These are phyloP conservation scores for Propsilocerus akamusi DNA, from an alignment of 1,140 invertebrate genomes.

Conservation along the genomic window DNA sequence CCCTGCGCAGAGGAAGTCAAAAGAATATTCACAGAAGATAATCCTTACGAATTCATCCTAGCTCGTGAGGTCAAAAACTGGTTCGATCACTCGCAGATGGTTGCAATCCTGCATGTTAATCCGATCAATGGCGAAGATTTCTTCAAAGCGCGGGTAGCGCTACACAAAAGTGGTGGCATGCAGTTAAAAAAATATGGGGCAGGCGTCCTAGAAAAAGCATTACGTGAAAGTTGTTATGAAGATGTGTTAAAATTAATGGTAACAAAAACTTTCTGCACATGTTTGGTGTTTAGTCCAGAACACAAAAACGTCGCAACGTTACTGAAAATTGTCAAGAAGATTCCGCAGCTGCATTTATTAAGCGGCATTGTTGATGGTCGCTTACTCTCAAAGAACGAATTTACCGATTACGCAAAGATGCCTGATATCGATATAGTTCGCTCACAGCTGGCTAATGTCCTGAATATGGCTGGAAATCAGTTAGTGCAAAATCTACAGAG, in stretches of 20 bases:
- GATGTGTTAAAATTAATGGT: constrained; percentile 26
- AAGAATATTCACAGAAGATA: constrained; percentile 21
- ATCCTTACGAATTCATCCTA: constrained; percentile 48
- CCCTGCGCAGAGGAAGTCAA: constrained; percentile 11
- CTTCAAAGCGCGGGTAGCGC: constrained; percentile 34
- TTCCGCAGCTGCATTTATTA: constrained; percentile 39
- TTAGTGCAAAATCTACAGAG: constrained; percentile 43
- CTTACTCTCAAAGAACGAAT: constrained; percentile 41
- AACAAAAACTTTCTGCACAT: constrained; percentile 27
- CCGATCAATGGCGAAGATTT: constrained; percentile 36
- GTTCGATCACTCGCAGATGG: constrained; percentile 47
- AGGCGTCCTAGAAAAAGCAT: constrained; percentile 34
- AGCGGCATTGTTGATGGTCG: constrained; percentile 46
- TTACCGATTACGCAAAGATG: constrained; percentile 38
- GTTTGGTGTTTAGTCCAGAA: constrained; percentile 40
- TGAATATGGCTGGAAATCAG: constrained; percentile 38
- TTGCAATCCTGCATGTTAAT: constrained; percentile 49
- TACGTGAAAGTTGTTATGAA: constrained; percentile 39
- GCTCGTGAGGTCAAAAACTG: constrained; percentile 44
- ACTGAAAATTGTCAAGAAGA: constrained; percentile 36
- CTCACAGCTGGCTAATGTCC: constrained; percentile 37
- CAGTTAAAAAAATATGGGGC: constrained; percentile 38
- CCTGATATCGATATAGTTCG: constrained; percentile 36
- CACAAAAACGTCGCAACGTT: constrained; percentile 32
- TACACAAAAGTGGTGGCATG: constrained; percentile 41